Base-by-base conservation (phyloP, 2,113 vertebrate species). In the Oncorhynchus nerka region DNA sequence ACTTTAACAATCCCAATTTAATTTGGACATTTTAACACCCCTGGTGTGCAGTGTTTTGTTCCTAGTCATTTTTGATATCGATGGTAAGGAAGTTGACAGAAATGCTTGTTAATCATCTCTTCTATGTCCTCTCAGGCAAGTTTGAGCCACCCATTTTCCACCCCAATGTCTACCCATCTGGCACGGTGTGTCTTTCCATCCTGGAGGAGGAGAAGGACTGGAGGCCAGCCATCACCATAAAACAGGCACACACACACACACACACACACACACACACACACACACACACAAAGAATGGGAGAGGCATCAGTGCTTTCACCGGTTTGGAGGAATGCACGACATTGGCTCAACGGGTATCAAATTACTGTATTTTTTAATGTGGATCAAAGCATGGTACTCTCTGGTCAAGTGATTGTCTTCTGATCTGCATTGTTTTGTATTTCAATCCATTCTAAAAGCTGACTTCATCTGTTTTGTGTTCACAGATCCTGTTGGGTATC, bases 151-250 rank as follows among this genome's bases (percentile, higher is more conserved):
- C 97, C 0, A 93, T 99, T 80, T 99, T 99, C 87, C 98, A 99
- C 84, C 98, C 98, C 1, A 99, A 99, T 0, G 97, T 99, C 77
- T 99, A 98, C 88, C 97, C 98, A 70, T 99, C 97, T 28, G 97
- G 97, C 87, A 98, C 97, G 0, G 98, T 99, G 85, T 99, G 98
- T 88, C 95, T 99, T 90, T 98, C 97, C 71, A 99, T 99, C 93
- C 91, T 98, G 91, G 97, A 99, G 93, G 97, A 99, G 86, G 98
- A 99, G 90, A 98, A 99, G 88, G 97, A 99, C 93, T 98, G 98
- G 97, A 95, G 97, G 93, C 97, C 97, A 62, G 97, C 98, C 89
- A 99, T 99, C 94, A 99, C 97, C 79, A 99, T 99, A 91, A 99
- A 99, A 93, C 97, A 99, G 90, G 89, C 90, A 8, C 11, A 72